phyloP scores from a whole-genome alignment of 2,888 invertebrate genomes.

The Corbicula japonica region DNA sequence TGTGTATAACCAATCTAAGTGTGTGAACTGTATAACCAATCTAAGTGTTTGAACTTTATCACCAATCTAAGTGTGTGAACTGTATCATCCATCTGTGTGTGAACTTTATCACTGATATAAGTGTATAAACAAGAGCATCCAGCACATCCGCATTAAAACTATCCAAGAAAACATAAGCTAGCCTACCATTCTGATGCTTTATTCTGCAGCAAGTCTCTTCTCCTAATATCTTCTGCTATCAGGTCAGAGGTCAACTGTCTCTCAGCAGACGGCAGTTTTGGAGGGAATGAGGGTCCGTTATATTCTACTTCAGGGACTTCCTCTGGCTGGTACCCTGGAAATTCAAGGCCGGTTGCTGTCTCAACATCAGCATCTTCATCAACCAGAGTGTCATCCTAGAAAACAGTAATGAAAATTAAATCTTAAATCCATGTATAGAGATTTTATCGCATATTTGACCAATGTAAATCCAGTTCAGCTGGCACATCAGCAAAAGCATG shows the following conservation, averaged over 20 bases:
- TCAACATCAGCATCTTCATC: slow-evolving; percentile 76
- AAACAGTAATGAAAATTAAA: no score
- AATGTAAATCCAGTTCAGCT: no score
- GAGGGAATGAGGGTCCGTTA: slow-evolving; percentile 79
- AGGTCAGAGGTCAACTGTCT: slow-evolving; percentile 74
- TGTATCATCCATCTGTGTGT: no score
- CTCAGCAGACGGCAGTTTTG: slow-evolving; percentile 59
- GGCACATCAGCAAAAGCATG: no score
- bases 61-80: no score
- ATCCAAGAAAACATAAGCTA: not conserved
- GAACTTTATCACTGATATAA: no score
- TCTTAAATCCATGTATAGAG: no score
- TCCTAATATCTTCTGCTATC: slow-evolving; percentile 80
- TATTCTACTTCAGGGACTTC: slow-evolving; percentile 61
- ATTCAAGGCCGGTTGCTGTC: slow-evolving; percentile 76
- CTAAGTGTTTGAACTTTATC: no score
- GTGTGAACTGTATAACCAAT: no score
- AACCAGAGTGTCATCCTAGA: slow-evolving; percentile 57
- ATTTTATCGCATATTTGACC: no score
- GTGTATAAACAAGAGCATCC: no score
- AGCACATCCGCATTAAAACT: not conserved
- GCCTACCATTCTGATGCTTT: slow-evolving; percentile 82
- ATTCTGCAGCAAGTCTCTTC: slow-evolving; percentile 80
- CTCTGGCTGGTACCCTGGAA: slow-evolving; percentile 82
- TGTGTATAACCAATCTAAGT: no score